Percentiles rank a stretch among this genome's conserved stretches.
These are phyloP conservation scores for Cabera pusaria DNA, from an alignment of 2,888 invertebrate species.

Conservation along the genomic window DNA sequence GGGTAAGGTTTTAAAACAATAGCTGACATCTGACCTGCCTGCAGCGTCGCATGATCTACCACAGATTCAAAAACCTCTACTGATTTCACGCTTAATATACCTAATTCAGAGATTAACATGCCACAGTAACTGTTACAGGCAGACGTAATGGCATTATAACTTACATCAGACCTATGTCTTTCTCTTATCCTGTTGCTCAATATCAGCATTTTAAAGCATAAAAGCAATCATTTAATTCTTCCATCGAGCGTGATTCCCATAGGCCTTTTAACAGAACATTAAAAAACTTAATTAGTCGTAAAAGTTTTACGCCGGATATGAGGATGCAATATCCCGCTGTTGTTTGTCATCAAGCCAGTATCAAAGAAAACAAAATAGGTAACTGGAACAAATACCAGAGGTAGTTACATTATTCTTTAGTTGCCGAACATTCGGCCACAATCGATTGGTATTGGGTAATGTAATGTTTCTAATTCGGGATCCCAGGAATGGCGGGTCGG, in stretches of 20 bases:
- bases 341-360: slow-evolving; percentile 33
- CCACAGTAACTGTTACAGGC: too few relatives aligned
- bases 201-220: too few relatives aligned
- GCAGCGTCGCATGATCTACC: too few relatives aligned
- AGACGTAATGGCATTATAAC: too few relatives aligned
- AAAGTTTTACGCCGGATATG: slow-evolving; percentile 27
- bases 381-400: slow-evolving; percentile 19
- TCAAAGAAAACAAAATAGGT: slow-evolving; percentile 25
- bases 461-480: slow-evolving; percentile 45
- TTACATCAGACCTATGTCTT: too few relatives aligned
- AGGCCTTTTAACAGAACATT: slow-evolving; percentile 17
- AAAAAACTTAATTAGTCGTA: slow-evolving; percentile 20
- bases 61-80: too few relatives aligned
- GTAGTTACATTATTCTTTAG: too few relatives aligned
- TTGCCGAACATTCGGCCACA: slow-evolving; percentile 16
- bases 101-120: too few relatives aligned
- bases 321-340: slow-evolving; percentile 37
- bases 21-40: too few relatives aligned
- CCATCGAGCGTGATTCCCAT: slow-evolving; percentile 2
- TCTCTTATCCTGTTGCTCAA: too few relatives aligned
- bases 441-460: slow-evolving; percentile 42
- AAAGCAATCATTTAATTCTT: background rate
- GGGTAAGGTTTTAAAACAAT: too few relatives aligned
- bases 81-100: too few relatives aligned
- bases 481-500: slow-evolving; percentile 30